Percentiles rank a stretch among this genome's conserved stretches.
These are phyloP conservation scores for Papilio demoleus DNA, from an alignment of 2,888 invertebrate genomes.

Conservation along the genomic window DNA sequence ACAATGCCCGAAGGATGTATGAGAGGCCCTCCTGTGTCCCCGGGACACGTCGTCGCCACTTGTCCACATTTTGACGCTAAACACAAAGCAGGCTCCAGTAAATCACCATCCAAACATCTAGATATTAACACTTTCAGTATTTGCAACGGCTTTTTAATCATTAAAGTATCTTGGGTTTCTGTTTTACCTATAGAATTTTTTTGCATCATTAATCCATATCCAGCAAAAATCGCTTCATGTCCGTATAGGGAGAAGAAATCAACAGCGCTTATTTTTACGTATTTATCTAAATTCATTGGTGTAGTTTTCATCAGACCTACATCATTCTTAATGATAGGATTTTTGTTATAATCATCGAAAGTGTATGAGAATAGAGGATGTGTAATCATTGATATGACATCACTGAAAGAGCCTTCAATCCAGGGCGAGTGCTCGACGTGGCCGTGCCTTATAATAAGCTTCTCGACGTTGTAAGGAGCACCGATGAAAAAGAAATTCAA, in stretches of 20 bases:
- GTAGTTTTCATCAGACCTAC: constrained; percentile 19
- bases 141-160: constrained; percentile 16
- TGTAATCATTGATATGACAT: background rate
- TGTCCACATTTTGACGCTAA: constrained; percentile 18
- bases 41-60: background rate
- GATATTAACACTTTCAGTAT: constrained; percentile 23
- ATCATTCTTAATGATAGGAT: constrained; percentile 24
- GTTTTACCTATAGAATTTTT: background rate
- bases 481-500: background rate
- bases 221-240: constrained; percentile 12
- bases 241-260: constrained; percentile 19
- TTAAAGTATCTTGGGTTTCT: constrained; percentile 5
- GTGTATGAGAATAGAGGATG: constrained; percentile 16
- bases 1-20: constrained; percentile 25
- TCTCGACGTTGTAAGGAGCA: background rate
- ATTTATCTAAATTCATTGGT: background rate
- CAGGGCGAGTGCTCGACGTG: constrained; percentile 12
- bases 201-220: constrained; percentile 18
- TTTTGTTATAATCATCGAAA: background rate
- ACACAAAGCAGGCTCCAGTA: constrained; percentile 6
- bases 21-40: constrained; percentile 20
- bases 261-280: constrained; percentile 19
- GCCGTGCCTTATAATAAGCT: constrained; percentile 10
- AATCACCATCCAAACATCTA: background rate
- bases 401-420: constrained; percentile 23